These are phyloP conservation scores for Andrena bicolor DNA, from an alignment of 2,888 invertebrate species.

Conservation along the genomic window DNA sequence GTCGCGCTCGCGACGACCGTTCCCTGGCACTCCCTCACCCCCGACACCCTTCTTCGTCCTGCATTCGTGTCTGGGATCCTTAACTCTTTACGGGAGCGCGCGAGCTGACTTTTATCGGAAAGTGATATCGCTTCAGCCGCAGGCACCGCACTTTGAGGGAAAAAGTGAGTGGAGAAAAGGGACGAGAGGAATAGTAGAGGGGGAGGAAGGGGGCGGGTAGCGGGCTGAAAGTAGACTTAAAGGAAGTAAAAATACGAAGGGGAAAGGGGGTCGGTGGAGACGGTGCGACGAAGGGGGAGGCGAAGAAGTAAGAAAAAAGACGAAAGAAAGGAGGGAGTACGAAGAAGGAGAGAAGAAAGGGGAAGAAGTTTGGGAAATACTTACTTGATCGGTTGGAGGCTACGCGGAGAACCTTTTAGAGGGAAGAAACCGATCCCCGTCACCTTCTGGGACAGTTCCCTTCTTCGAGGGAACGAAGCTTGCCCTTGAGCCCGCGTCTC, in stretches of 20 bases:
- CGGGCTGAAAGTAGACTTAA: conserved; percentile 37
- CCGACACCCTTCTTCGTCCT: conserved; percentile 6
- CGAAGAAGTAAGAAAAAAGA: not conserved
- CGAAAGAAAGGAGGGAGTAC: conserved; percentile 7
- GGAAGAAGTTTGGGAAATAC: conserved; percentile 62
- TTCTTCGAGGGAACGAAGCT: conserved; percentile 17
- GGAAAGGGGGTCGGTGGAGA: not conserved
- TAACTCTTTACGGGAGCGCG: conserved; percentile 55
- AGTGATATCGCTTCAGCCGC: conserved; percentile 72
- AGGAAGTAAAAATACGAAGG: conserved; percentile 34
- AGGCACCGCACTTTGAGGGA: conserved; percentile 60
- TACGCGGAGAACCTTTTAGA: conserved; percentile 67
- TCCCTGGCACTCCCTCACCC: not conserved
- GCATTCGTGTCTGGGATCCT: conserved; percentile 35
- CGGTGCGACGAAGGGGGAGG: not conserved
- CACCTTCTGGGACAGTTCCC: conserved; percentile 37
- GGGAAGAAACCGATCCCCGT: conserved; percentile 48
- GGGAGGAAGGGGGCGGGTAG: not conserved
- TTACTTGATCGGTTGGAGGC: conserved; percentile 62
- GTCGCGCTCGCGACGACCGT: not conserved
- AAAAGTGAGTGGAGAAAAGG: conserved; percentile 51
- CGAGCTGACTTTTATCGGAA: conserved; percentile 75
- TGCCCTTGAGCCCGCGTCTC: conserved; percentile 51
- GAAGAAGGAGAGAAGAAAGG: conserved; percentile 1
- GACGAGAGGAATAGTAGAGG: not conserved